Evolutionary conservation across 2,888 invertebrate genomes (phyloP), one percentile per base, ranked within the genome.

Genomic region (Brenthis ino): DNA sequence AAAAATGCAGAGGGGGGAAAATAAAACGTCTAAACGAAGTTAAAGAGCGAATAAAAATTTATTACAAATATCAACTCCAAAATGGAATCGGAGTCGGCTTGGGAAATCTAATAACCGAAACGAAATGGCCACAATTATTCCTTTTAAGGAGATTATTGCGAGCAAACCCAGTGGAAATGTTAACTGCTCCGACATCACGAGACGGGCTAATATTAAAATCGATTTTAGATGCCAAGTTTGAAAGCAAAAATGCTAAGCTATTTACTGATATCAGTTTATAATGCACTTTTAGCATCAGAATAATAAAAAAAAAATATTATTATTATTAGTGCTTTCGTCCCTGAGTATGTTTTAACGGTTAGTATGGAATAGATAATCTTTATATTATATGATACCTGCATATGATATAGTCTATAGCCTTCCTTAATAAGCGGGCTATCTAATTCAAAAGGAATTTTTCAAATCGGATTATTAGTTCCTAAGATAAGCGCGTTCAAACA

Each of bases 61-160:
- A 88, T 88, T 82, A 82, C 87, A 85, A 87, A 87, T 85, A 85
- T 85, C 83, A 85, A 85, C 79, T 81, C 73, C 72, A 80, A 79
- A 79, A 74, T 76, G 75, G 78, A 80, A 77, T 75, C 70, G 77
- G 77, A 74, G 74, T 72, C 75, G 75, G 75, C 79, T 77, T 76
- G 78, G 82, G 79, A 83, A 84, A 86, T 84, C 83, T 84, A 86
- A 89, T 87, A 87, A 87, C 83, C 77, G 80, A 83, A 85, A 85
- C 82, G 84, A 85, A 87, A 87, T 79, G 84, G 77, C 77, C 79
- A 75, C 85, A 86, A 88, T 88, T 86, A 85, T 86, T 81, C 78
- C 79, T 76, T 80, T 81, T 79, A 82, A 84, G 79, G 74, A 83
- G 81, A 86, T 86, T 85, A 88, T 84, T 80, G 82, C 78, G 78